A percentile compares a stretch with the other conserved stretches of the same genome.
Evolutionary conservation across 2,113 vertebrate species (phyloP).

Genomic region (Uria lomvia): DNA sequence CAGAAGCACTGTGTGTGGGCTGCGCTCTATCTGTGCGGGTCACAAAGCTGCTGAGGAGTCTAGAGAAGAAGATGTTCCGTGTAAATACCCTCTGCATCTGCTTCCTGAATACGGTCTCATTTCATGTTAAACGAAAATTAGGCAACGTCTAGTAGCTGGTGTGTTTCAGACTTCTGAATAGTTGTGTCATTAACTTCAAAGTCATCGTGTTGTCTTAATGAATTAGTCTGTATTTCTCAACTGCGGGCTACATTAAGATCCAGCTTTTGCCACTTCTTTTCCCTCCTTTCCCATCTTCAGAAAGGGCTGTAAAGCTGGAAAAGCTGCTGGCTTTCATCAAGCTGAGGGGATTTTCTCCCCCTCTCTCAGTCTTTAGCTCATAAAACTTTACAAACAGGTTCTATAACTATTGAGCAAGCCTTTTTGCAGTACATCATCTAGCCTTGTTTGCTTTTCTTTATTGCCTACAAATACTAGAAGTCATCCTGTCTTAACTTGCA

Average conservation of each 20-base stretch:
- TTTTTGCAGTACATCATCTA: background rate
- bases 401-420: background rate
- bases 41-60: background rate
- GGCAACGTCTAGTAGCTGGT: background rate
- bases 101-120: background rate
- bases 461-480: background rate
- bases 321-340: background rate
- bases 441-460: background rate
- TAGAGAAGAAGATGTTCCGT: background rate
- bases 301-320: background rate
- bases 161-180: background rate
- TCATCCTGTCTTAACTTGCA: background rate
- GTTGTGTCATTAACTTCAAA: accelerated
- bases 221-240: background rate
- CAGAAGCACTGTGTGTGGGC: background rate
- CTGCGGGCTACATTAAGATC: accelerated
- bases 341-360: background rate
- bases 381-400: background rate
- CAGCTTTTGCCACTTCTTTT: background rate
- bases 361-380: background rate
- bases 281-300: background rate
- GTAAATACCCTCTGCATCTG: background rate
- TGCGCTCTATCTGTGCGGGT: background rate
- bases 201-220: background rate
- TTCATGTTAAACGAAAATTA: background rate